Evolutionary conservation across 2,113 vertebrate species (phyloP).

Genomic region (Fulica atra): DNA sequence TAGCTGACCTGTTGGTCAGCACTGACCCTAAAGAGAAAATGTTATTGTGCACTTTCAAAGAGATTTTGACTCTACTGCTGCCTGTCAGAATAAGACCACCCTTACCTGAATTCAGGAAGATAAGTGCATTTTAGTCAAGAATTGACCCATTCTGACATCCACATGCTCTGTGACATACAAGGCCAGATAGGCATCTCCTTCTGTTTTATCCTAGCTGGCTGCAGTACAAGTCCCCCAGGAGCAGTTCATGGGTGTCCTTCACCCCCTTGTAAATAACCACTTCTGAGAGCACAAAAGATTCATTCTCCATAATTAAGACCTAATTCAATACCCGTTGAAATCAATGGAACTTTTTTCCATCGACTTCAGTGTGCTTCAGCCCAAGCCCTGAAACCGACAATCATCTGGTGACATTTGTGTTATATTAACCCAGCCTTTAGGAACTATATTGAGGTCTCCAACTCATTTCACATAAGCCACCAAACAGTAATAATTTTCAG

Average conservation of each 20-base stretch:
- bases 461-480: constrained; percentile 61
- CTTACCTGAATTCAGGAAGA: neutral
- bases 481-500: constrained; percentile 65
- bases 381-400: constrained; percentile 20
- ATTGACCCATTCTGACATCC: neutral
- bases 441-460: constrained; percentile 55
- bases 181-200: neutral
- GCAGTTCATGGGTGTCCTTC: neutral
- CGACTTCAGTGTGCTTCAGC: neutral
- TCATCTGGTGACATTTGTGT: constrained; percentile 55
- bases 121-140: neutral
- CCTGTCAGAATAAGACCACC: neutral
- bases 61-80: neutral
- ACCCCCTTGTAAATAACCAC: constrained; percentile 1
- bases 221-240: fast-evolving
- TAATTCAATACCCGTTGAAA: constrained; percentile 29
- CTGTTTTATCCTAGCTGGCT: neutral
- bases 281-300: neutral
- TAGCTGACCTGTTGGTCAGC: neutral
- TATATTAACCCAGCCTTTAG: constrained; percentile 56
- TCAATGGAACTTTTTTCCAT: constrained; percentile 39
- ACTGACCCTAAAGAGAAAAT: neutral
- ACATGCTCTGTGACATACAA: neutral
- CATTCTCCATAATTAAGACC: constrained; percentile 44
- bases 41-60: neutral